Evolutionary conservation across 2,797 vertebrate genomes (phyloP), one percentile per base, ranked within the genome.

Genomic region (Cynodonichthys magdalenae): DNA sequence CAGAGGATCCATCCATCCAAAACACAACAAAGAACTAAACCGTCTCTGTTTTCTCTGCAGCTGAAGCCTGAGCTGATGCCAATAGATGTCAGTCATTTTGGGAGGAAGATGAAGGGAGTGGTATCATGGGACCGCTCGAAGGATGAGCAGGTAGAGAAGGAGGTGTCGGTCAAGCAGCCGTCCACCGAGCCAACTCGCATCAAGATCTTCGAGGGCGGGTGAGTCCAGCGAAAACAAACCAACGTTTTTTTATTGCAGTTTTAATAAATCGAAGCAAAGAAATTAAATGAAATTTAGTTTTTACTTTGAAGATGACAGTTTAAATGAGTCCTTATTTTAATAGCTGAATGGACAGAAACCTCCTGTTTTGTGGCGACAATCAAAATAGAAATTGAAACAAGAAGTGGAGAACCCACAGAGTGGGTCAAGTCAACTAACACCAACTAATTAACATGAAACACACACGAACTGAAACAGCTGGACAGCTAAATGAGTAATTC

Each of bases 141-240:
- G 91, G 96, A 96, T 88, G 96, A 98, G 81, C 92, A 93, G 79
- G 94, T 94, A 66, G 96, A 98, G 86, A 98, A 97, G 85, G 96
- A 98, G 75, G 92, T 93, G 60, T 92, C 94, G 50, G 85, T 93
- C 89, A 99, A 98, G 60, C 82, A 66, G 28, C 28, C 81, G 72
- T 86, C 93, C 87, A 74, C 83, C 50, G 98, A 99, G 89, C 96
- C 96, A 51, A 94, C 96, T 61, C 94, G 98, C 79, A 96, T 99
- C 90, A 99, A 97, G 95, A 99, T 99, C 93, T 99, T 99, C 92
- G 98, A 99, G 94, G 98, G 98, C 92, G 98, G 98, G 98, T 99
- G 95, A 0, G 89, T 85, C 29, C 31, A 29, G 34, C 36, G 39
- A 4, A 12, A 12, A 12, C 12, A 39, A 3, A 9, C 7, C 11